These are phyloP conservation scores for Myotis planiceps DNA, from an alignment of 2,797 vertebrate genomes.

Conservation along the genomic window DNA sequence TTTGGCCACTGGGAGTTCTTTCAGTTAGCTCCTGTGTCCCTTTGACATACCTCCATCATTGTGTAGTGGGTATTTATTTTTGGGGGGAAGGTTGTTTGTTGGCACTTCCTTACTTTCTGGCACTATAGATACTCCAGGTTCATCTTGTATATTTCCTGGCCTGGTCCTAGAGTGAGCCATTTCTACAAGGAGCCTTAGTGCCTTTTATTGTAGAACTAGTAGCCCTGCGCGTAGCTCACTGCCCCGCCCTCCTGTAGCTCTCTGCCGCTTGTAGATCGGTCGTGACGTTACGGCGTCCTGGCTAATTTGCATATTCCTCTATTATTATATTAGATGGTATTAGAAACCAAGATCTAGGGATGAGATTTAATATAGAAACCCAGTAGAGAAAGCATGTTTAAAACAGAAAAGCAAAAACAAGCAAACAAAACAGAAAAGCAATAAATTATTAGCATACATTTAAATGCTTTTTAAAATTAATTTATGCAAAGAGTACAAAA, in stretches of 20 bases:
- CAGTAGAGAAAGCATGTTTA: background rate
- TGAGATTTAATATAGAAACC: background rate
- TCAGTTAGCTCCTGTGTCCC: background rate
- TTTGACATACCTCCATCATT: background rate
- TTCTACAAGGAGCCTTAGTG: background rate
- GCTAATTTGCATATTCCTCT: no score
- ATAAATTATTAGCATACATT: background rate
- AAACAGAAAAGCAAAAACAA: background rate
- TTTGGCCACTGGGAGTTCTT: background rate
- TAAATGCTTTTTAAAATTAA: background rate
- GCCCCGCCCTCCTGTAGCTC: no score
- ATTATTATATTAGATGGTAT: background rate
- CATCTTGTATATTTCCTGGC: background rate
- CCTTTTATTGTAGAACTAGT: background rate
- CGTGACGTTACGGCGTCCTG: rapidly evolving
- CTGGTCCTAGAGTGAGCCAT: background rate
- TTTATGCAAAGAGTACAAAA: background rate
- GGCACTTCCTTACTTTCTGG: background rate
- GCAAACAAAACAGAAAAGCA: background rate
- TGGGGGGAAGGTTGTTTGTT: background rate
- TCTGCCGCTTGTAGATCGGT: no score
- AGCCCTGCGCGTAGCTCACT: no score
- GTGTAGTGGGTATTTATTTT: background rate
- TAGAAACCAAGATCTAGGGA: background rate
- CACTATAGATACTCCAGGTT: background rate